Evolutionary conservation across 2,113 vertebrate genomes (phyloP).

Genomic region (Himantopus leucocephalus): DNA sequence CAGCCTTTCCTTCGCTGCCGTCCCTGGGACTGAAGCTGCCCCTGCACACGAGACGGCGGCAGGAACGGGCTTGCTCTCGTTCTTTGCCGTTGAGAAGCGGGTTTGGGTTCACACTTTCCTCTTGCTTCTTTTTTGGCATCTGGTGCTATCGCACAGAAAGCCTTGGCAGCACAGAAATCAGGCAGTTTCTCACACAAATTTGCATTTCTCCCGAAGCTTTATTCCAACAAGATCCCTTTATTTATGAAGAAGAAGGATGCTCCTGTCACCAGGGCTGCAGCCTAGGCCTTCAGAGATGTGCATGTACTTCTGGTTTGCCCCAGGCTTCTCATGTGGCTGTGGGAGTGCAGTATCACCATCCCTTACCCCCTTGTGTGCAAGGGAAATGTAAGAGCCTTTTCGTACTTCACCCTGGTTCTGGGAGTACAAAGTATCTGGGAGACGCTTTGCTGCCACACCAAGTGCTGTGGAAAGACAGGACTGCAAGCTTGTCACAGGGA

Average conservation of each 20-base stretch:
- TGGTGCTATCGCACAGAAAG: background rate
- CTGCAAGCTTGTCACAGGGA: background rate
- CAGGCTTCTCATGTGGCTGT: background rate
- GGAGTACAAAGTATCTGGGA: background rate
- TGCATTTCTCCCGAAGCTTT: background rate
- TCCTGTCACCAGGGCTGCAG: background rate
- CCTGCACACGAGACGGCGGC: rapidly evolving
- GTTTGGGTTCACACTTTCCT: constrained; percentile 11
- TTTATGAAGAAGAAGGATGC: background rate
- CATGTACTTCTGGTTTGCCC: background rate
- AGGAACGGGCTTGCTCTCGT: background rate
- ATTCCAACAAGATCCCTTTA: background rate
- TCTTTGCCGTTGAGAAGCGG: background rate
- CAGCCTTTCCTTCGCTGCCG: background rate
- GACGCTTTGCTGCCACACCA: background rate
- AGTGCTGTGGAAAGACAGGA: background rate
- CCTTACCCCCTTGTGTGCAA: background rate
- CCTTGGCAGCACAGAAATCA: background rate
- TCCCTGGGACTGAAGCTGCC: background rate
- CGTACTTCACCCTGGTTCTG: background rate
- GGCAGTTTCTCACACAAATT: background rate
- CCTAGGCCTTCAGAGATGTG: background rate
- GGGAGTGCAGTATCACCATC: background rate
- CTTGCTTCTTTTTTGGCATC: background rate
- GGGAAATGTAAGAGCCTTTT: background rate